A percentile compares a stretch with the other conserved stretches of the same genome.
Conservation (phyloP, 2,888 invertebrate genomes). For the Carpatolechia fugitivella region DNA sequence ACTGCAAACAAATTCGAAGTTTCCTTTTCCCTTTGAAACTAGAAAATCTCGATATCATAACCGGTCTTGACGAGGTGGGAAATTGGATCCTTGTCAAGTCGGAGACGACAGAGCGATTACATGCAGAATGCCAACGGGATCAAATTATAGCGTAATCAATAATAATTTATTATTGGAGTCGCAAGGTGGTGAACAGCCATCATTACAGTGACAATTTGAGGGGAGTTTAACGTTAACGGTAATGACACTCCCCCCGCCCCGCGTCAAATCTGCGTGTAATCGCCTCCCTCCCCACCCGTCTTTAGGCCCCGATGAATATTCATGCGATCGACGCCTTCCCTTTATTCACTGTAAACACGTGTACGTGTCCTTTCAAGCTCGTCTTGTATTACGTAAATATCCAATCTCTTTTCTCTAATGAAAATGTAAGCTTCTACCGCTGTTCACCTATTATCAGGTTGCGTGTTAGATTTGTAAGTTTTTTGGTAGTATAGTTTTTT, state of each 20-base stretch:
- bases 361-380: conserved; percentile 61
- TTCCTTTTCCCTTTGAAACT: background rate
- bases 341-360: conserved; percentile 65
- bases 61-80: background rate
- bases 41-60: background rate
- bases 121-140: conserved; percentile 9
- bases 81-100: background rate
- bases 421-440: conserved; percentile 8
- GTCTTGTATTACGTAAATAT: conserved; percentile 58
- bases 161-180: conserved; percentile 17
- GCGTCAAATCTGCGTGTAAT: conserved; percentile 37
- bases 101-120: conserved; percentile 1
- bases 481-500: no score
- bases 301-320: conserved; percentile 57
- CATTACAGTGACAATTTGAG: conserved; percentile 28
- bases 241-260: conserved; percentile 26
- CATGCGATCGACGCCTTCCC: conserved; percentile 64
- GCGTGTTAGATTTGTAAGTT: no score
- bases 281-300: conserved; percentile 25
- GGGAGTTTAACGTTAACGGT: conserved; percentile 26
- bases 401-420: conserved; percentile 31
- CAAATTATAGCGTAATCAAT: conserved; percentile 16
- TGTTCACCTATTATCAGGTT: no score
- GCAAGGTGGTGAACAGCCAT: conserved; percentile 16
- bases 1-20: background rate